Evolutionary conservation across 2,888 invertebrate genomes (phyloP).

Genomic region (Mycogona germanica): DNA sequence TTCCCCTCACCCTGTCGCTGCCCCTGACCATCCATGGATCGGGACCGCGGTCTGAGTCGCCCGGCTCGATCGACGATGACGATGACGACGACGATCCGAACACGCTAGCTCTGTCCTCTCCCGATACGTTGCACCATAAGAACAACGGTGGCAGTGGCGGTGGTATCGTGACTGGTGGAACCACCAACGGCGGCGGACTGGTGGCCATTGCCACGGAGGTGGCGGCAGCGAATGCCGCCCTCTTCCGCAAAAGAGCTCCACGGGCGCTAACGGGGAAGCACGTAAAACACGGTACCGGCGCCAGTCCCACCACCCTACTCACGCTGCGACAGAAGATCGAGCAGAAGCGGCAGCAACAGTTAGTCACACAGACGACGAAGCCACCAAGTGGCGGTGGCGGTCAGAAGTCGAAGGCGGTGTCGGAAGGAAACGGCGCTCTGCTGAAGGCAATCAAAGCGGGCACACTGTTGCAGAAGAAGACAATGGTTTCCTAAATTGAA

Average conservation of each 20-base stretch:
- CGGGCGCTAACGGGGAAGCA: constrained; percentile 37
- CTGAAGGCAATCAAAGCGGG: not conserved
- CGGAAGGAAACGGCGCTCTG: not conserved
- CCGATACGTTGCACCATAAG: too few relatives aligned
- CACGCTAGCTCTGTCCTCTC: too few relatives aligned
- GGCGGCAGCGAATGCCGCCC: constrained; percentile 10
- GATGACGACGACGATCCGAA: too few relatives aligned
- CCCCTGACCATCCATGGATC: not conserved
- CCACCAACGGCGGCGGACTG: not conserved
- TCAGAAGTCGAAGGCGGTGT: not conserved
- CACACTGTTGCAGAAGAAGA: not conserved
- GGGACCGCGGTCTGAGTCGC: not conserved
- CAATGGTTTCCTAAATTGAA: not conserved
- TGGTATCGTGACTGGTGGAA: too few relatives aligned
- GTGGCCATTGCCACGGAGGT: not conserved
- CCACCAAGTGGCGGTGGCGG: not conserved
- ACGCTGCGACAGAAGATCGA: constrained; percentile 36
- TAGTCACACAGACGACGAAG: not conserved
- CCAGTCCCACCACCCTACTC: constrained; percentile 34
- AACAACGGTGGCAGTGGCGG: too few relatives aligned
- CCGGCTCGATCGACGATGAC: too few relatives aligned
- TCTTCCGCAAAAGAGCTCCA: constrained; percentile 32
- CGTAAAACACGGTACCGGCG: constrained; percentile 37
- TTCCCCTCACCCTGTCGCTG: constrained; percentile 1
- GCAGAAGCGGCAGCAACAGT: constrained; percentile 24